These are phyloP conservation scores for Pachypanchax playfairii DNA, from an alignment of 2,113 vertebrate genomes.

Conservation along the genomic window DNA sequence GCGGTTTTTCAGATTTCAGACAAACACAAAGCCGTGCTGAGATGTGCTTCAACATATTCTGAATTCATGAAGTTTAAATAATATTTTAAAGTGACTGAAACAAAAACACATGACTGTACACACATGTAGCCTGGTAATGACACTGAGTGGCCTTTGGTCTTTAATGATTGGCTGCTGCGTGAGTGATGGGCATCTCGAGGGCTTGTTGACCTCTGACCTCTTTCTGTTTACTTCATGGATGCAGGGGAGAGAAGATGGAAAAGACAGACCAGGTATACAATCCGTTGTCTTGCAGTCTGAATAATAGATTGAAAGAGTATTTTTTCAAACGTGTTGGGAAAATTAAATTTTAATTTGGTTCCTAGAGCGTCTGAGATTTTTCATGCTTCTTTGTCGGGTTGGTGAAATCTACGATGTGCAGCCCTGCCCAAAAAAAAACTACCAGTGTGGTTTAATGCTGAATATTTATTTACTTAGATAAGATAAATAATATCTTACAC, in stretches of 20 bases:
- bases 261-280: constrained; percentile 2
- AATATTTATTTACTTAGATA: too few species aligned
- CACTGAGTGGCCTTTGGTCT: constrained; percentile 57
- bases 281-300: constrained; percentile 38
- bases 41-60: constrained; percentile 13
- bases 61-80: constrained; percentile 27
- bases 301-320: constrained; percentile 45
- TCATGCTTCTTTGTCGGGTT: too few species aligned
- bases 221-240: constrained; percentile 57
- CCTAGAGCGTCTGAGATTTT: background rate
- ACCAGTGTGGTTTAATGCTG: too few species aligned
- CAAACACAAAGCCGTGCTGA: constrained; percentile 24
- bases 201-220: constrained; percentile 61
- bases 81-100: constrained; percentile 6
- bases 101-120: background rate
- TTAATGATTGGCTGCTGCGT: constrained; percentile 56
- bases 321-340: constrained; percentile 1
- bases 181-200: constrained; percentile 70
- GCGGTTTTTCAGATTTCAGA: constrained; percentile 48
- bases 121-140: constrained; percentile 49
- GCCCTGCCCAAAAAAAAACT: too few species aligned
- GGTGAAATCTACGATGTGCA: too few species aligned
- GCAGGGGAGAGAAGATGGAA: constrained; percentile 13
- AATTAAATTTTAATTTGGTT: constrained; percentile 44
- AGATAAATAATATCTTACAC: too few species aligned